phyloP scores from a whole-genome alignment of 1,140 invertebrate species.

The Bombus impatiens region DNA sequence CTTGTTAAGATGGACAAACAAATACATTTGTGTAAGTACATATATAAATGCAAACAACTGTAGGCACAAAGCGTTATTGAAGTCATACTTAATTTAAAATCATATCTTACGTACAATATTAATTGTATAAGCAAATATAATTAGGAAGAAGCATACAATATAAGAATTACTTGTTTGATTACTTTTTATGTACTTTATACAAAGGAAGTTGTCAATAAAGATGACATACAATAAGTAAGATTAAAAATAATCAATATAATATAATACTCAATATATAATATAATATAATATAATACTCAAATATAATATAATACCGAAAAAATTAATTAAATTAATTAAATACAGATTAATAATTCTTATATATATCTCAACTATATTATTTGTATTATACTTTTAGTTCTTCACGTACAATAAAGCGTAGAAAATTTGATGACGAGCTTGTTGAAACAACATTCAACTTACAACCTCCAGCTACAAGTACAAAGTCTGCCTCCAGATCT shows the following conservation, averaged over 20 bases:
- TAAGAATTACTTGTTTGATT: background rate
- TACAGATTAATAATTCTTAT: background rate
- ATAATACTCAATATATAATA: too few relatives aligned
- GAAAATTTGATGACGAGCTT: slow-evolving; percentile 98
- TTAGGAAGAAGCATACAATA: background rate
- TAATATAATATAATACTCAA: too few relatives aligned
- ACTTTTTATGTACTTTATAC: background rate
- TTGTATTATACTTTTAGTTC: slow-evolving; percentile 84
- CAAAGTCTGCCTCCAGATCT: slow-evolving; percentile 83
- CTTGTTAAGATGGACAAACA: too few relatives aligned
- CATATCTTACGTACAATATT: background rate
- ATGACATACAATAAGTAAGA: background rate
- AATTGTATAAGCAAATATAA: slow-evolving; percentile 13
- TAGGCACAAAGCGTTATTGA: too few relatives aligned
- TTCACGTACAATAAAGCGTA: slow-evolving; percentile 95
- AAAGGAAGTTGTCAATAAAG: background rate
- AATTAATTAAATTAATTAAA: slow-evolving; percentile 4
- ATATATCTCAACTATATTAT: slow-evolving; percentile 6
- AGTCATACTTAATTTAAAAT: background rate
- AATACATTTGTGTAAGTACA: too few relatives aligned
- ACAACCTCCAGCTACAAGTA: slow-evolving; percentile 85
- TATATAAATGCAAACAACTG: too few relatives aligned
- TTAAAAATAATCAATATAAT: background rate
- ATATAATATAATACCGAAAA: background rate
- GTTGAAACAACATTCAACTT: slow-evolving; percentile 91